Evolutionary conservation across 2,797 vertebrate species (phyloP).

Genomic region (Pangasius mekongensis): DNA sequence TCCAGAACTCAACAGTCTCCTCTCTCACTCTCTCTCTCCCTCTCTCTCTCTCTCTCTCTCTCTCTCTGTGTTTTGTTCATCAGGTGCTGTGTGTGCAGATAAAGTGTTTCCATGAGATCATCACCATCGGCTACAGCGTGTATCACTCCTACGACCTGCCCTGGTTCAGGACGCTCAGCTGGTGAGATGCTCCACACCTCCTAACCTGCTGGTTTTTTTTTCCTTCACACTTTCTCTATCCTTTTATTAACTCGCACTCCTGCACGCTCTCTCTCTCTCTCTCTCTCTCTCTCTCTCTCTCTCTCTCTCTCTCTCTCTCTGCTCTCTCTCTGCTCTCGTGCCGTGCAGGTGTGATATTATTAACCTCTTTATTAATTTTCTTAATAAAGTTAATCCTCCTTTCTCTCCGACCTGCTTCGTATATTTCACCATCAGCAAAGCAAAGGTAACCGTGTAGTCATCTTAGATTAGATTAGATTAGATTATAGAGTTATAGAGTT

Average conservation of each 20-base stretch:
- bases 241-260: background rate
- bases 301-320: background rate
- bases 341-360: background rate
- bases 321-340: background rate
- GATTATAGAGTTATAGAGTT: background rate
- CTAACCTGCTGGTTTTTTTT: background rate
- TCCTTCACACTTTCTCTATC: background rate
- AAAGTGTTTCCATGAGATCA: constrained; percentile 99
- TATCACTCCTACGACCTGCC: constrained; percentile 95
- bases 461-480: background rate
- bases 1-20: background rate
- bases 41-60: background rate
- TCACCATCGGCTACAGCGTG: constrained; percentile 95
- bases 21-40: background rate
- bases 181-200: constrained; percentile 76
- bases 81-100: constrained; percentile 98
- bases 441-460: background rate
- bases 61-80: constrained; percentile 7
- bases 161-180: constrained; percentile 97
- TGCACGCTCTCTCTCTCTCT: background rate
- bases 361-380: background rate
- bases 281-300: background rate
- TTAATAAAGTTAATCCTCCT: background rate
- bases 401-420: background rate
- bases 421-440: background rate